A percentile compares a stretch with the other conserved stretches of the same genome.
These are phyloP conservation scores for Bombus haemorrhoidalis DNA, from an alignment of 1,140 invertebrate genomes.

Conservation along the genomic window DNA sequence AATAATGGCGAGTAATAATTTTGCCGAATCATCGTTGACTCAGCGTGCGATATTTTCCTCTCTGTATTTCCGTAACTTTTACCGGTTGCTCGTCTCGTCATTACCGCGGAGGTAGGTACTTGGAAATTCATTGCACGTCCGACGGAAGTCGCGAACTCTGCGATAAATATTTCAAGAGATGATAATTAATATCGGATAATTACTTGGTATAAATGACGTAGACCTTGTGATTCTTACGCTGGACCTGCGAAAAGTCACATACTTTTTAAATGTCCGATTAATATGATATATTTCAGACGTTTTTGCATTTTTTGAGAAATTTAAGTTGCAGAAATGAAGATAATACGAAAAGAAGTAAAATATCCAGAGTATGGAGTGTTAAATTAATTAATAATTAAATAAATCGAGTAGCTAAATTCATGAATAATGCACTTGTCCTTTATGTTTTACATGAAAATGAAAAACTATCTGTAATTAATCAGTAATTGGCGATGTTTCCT, in stretches of 20 bases:
- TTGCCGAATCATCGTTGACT: conserved; percentile 56
- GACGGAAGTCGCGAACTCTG: conserved; percentile 42
- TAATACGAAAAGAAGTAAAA: no score
- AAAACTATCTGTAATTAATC: no score
- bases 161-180: conserved; percentile 53
- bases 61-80: conserved; percentile 41
- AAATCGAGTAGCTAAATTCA: no score
- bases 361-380: no score
- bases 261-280: not conserved
- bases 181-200: conserved; percentile 37
- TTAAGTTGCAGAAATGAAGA: not conserved
- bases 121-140: conserved; percentile 49
- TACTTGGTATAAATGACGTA: not conserved
- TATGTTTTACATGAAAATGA: no score
- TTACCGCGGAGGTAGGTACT: conserved; percentile 23
- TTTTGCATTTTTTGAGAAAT: not conserved
- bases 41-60: conserved; percentile 39
- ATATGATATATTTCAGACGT: not conserved
- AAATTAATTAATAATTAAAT: no score
- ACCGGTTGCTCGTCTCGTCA: not conserved
- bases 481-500: no score
- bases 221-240: not conserved
- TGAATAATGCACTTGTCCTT: no score
- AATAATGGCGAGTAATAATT: conserved; percentile 20
- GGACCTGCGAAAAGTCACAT: not conserved